phyloP scores from a whole-genome alignment of 2,797 vertebrate genomes.

The Cichlasoma orientale region DNA sequence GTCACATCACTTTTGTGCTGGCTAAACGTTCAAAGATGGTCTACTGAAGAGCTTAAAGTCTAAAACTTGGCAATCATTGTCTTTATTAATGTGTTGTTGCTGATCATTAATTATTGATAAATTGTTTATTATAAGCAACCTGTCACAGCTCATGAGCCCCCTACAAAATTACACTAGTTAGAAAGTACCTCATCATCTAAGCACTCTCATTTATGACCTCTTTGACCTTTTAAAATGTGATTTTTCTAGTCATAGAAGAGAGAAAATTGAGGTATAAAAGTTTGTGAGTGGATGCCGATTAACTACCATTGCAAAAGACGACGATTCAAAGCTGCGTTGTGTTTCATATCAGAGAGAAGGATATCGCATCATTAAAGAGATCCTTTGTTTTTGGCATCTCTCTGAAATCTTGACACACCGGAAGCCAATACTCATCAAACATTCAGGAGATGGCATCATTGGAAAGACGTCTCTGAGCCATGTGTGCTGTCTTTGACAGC shows the following conservation, averaged over 20 bases:
- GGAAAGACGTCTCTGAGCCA: constrained; percentile 31
- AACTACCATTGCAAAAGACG: neutral
- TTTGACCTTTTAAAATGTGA: neutral
- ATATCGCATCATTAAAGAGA: neutral
- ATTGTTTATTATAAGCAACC: neutral
- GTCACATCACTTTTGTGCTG: neutral
- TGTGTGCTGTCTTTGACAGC: constrained; percentile 33
- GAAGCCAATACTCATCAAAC: constrained; percentile 44
- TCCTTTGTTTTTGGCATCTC: constrained; percentile 15
- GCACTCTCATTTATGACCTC: neutral
- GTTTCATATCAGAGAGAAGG: neutral
- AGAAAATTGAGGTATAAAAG: neutral
- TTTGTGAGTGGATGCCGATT: neutral
- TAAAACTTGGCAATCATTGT: neutral
- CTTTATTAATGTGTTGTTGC: neutral
- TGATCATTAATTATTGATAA: too few species aligned
- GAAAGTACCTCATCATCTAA: neutral
- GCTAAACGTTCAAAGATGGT: neutral
- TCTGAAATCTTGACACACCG: neutral
- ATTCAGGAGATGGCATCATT: constrained; percentile 32
- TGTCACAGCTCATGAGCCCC: neutral
- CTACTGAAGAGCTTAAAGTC: neutral
- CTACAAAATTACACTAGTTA: neutral
- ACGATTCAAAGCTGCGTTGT: constrained; percentile 4
- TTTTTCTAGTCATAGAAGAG: neutral